phyloP scores from a whole-genome alignment of 1,140 invertebrate species.

The Kradibia gibbosae region DNA sequence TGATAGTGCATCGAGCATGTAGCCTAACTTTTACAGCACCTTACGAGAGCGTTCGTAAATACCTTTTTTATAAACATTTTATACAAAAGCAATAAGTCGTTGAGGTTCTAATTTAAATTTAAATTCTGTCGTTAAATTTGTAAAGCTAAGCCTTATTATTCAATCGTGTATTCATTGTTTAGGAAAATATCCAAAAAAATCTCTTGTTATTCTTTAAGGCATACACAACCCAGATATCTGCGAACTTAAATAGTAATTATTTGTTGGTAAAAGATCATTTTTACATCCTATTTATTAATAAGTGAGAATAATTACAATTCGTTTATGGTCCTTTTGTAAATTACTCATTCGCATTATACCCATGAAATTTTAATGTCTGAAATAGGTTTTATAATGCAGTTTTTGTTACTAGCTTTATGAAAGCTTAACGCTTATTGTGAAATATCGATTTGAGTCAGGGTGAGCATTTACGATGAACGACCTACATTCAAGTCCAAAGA shows the following conservation, averaged over 20 bases:
- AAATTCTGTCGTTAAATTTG: too few relatives aligned
- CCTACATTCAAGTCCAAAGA: background rate
- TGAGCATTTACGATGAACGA: slow-evolving; percentile 3
- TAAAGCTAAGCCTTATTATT: too few relatives aligned
- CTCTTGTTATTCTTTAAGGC: too few relatives aligned
- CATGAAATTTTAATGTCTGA: background rate
- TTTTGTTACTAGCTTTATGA: background rate
- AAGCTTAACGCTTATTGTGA: slow-evolving; percentile 14
- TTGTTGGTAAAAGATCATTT: background rate
- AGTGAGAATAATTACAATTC: too few relatives aligned
- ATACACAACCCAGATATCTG: background rate
- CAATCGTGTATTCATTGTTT: too few relatives aligned
- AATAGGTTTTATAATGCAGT: background rate
- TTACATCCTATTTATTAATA: background rate
- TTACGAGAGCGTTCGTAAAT: too few relatives aligned
- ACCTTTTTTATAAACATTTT: too few relatives aligned
- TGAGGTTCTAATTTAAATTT: too few relatives aligned
- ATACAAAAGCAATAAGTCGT: too few relatives aligned
- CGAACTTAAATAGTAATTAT: background rate
- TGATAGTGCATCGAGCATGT: too few relatives aligned
- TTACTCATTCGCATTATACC: background rate
- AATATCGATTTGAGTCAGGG: slow-evolving; percentile 34
- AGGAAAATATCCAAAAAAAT: too few relatives aligned
- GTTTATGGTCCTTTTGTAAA: background rate
- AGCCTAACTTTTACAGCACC: too few relatives aligned